phyloP scores from a whole-genome alignment of 2,113 vertebrate genomes.

The Raja brachyura region DNA sequence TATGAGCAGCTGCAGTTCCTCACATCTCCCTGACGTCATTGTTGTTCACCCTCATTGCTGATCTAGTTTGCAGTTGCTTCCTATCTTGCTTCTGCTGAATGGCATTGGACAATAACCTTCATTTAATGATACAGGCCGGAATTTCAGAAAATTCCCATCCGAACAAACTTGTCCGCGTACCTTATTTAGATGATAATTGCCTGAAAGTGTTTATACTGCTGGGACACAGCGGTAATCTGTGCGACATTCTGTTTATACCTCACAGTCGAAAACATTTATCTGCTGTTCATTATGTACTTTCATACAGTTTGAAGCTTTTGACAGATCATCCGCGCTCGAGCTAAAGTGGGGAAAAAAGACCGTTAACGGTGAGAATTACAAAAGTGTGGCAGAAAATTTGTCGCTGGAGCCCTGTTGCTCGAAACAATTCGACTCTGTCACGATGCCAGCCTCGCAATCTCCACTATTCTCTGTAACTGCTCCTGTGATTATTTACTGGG shows the following conservation, averaged over 20 bases:
- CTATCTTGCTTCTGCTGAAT: no score
- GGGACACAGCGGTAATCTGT: neutral
- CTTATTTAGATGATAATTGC: neutral
- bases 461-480: neutral
- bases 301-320: neutral
- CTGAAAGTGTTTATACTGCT: neutral
- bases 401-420: neutral
- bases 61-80: no score
- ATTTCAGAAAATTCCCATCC: neutral
- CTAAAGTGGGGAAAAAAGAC: neutral
- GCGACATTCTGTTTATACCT: neutral
- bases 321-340: neutral
- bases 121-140: neutral
- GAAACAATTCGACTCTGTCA: neutral
- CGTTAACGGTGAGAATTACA: neutral
- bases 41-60: no score
- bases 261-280: neutral
- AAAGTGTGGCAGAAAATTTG: neutral
- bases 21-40: no score
- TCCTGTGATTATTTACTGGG: no score
- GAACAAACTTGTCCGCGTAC: neutral
- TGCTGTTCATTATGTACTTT: neutral
- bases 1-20: no score
- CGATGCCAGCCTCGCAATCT: neutral
- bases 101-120: no score